phyloP scores from a whole-genome alignment of 2,888 invertebrate species.

The Vandiemenella viatica region DNA sequence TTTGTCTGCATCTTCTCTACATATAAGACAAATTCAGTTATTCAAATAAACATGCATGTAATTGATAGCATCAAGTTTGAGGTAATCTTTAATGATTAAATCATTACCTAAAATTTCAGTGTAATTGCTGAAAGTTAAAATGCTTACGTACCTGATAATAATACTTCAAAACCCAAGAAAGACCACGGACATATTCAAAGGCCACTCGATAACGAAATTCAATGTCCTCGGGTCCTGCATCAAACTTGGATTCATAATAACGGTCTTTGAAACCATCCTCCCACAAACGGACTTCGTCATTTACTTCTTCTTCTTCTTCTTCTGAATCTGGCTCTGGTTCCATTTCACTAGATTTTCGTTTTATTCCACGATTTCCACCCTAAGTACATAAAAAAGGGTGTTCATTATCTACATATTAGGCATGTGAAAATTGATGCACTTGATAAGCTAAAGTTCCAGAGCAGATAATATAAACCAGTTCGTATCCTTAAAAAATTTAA shows the following conservation, averaged over 20 bases:
- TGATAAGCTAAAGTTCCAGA: too few relatives aligned
- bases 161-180: slow-evolving; percentile 96
- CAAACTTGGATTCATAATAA: slow-evolving; percentile 92
- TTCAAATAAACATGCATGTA: too few relatives aligned
- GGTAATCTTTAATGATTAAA: too few relatives aligned
- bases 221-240: slow-evolving; percentile 54
- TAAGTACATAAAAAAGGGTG: slow-evolving; percentile 5
- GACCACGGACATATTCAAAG: slow-evolving; percentile 83
- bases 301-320: slow-evolving; percentile 58
- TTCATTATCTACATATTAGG: too few relatives aligned
- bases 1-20: too few relatives aligned
- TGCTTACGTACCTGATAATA: slow-evolving; percentile 66
- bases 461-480: too few relatives aligned
- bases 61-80: too few relatives aligned
- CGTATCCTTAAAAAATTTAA: too few relatives aligned
- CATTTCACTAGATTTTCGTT: slow-evolving; percentile 34
- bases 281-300: slow-evolving; percentile 84
- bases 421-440: too few relatives aligned
- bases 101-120: too few relatives aligned
- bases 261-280: slow-evolving; percentile 96
- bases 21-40: too few relatives aligned
- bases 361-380: slow-evolving; percentile 30
- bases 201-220: slow-evolving; percentile 86
- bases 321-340: slow-evolving; percentile 25
- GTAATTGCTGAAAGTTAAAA: too few relatives aligned